Evolutionary conservation across 1,140 invertebrate species (phyloP), one percentile per base, ranked within the genome.

Genomic region (Tetragnatha versicolor): DNA sequence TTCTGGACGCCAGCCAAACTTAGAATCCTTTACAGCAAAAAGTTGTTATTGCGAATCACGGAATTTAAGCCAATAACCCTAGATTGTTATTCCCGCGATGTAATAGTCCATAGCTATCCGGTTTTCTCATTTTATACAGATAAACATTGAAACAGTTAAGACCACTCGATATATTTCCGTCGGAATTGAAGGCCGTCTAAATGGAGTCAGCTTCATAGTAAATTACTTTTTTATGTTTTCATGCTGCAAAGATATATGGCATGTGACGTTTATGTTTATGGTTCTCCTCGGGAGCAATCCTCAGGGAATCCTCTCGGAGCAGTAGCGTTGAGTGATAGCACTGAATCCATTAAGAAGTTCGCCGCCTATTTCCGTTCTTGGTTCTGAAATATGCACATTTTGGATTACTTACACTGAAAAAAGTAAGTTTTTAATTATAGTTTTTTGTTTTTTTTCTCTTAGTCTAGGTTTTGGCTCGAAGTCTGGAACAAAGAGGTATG

Each of bases 181-280:
- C 55, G 14, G 35, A 17, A 9, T 55, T 22, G 31, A 55, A 29
- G 51, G 14, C 51, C 14, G 4, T 0, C 25, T 6, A 55, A 55
- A 58, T 33, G 29, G 55, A 58, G 35, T 58, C 14, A 58, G 22
- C 55, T 31, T 58, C 55, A 58, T 33, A 31, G 31, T 33, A 58
- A 58, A 58, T 58, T 58, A 31, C 55, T 5, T 58, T 58, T 58
- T 58, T 58, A 33, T 58, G 35, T n/a, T 58, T 10, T 55, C 27
- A 22, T 55, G 51, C 25, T 55, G 35, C 29, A 31, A 58, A 58
- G 55, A 29, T 33, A 31, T 58, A 58, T 33, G 29, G n/a, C 35
- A 58, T 35, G 31, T 58, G 55, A 58, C 55, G 55, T 10, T 33
- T 58, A 33, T 58, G 35, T 58, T n/a, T n/a, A n/a, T n/a, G n/a